A percentile compares a stretch with the other conserved stretches of the same genome.
These are phyloP conservation scores for Xiphophorus couchianus DNA, from an alignment of 2,113 vertebrate species.

Conservation along the genomic window DNA sequence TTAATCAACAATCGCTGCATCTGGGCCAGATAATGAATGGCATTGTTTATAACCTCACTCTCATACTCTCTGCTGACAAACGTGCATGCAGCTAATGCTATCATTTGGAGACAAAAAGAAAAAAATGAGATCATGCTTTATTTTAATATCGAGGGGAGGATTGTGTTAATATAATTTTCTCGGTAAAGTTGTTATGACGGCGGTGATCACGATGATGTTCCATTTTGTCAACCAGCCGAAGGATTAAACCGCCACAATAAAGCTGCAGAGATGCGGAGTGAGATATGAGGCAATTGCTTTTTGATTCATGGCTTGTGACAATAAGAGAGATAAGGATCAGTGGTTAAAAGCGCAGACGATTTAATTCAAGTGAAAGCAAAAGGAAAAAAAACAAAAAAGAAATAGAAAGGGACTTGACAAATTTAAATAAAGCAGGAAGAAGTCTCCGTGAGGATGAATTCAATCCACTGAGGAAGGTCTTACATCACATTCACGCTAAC, in stretches of 20 bases:
- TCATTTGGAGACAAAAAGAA: slow-evolving; percentile 91
- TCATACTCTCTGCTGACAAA: slow-evolving; percentile 91
- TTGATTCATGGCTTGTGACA: slow-evolving; percentile 52
- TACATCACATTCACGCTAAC: slow-evolving; percentile 8
- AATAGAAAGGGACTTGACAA: slow-evolving; percentile 11
- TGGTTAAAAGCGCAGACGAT: slow-evolving; percentile 23
- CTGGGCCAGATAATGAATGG: slow-evolving; percentile 97
- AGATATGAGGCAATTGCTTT: slow-evolving; percentile 53
- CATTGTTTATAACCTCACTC: slow-evolving; percentile 94
- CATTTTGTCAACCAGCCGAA: slow-evolving; percentile 54
- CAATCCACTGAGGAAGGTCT: slow-evolving; percentile 1
- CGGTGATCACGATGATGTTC: slow-evolving; percentile 42
- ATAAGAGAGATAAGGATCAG: slow-evolving; percentile 34
- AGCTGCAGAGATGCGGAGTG: slow-evolving; percentile 41
- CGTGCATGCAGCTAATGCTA: slow-evolving; percentile 89
- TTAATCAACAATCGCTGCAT: slow-evolving; percentile 97
- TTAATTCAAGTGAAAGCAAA: slow-evolving; percentile 13
- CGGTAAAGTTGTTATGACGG: slow-evolving; percentile 47
- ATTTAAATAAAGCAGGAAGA: slow-evolving; percentile 7
- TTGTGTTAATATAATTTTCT: slow-evolving; percentile 65
- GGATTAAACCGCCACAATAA: slow-evolving; percentile 52
- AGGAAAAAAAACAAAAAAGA: slow-evolving; percentile 35
- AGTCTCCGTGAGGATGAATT: slow-evolving; percentile 15
- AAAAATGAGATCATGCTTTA: slow-evolving; percentile 83
- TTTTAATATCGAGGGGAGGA: slow-evolving; percentile 81